phyloP scores from a whole-genome alignment of 2,797 vertebrate genomes.

The Antrozous pallidus region DNA sequence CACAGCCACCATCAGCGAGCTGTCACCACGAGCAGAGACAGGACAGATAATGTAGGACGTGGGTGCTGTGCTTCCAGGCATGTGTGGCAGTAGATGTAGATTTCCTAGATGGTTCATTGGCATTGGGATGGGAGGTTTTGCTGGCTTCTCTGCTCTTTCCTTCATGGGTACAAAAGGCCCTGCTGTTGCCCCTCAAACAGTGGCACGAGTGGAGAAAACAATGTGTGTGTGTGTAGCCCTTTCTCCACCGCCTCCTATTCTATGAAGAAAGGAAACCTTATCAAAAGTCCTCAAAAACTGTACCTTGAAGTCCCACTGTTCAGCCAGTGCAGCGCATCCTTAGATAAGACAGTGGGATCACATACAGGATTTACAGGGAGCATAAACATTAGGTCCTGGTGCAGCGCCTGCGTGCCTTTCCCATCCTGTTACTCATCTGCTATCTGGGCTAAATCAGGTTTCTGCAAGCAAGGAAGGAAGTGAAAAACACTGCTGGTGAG shows the following conservation, averaged over 20 bases:
- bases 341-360: not conserved
- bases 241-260: not conserved
- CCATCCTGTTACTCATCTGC: not conserved
- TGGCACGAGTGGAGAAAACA: not conserved
- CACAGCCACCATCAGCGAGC: not conserved
- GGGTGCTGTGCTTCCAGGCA: not conserved
- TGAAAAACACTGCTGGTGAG: not conserved
- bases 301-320: not conserved
- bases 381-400: not conserved
- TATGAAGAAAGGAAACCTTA: not conserved
- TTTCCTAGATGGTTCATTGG: not conserved
- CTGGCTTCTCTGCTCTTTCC: not conserved
- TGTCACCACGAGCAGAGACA: not conserved
- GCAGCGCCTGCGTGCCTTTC: not conserved
- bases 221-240: not conserved
- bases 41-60: rapidly evolving
- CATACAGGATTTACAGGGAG: not conserved
- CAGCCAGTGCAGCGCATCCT: not conserved
- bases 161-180: not conserved
- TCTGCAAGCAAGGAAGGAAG: not conserved
- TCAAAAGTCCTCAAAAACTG: not conserved
- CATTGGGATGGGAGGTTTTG: not conserved
- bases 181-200: not conserved
- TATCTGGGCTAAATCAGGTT: not conserved
- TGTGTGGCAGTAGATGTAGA: not conserved